Percentiles rank a stretch among this genome's conserved stretches.
Conservation (phyloP, 2,113 vertebrate species). For the Pantherophis guttatus region DNA sequence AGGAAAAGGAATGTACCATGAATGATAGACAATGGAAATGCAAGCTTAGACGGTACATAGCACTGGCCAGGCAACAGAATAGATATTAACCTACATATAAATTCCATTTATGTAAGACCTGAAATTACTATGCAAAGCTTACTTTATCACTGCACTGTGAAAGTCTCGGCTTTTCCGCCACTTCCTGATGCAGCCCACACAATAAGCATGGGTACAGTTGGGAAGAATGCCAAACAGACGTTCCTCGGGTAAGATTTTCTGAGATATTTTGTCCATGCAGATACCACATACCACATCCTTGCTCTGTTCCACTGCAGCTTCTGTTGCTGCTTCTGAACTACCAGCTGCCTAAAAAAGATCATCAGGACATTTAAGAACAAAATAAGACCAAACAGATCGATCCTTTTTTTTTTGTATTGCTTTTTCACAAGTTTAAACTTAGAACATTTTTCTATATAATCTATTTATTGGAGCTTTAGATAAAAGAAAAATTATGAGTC, state of each 20-base stretch:
- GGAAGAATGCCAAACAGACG: conserved; percentile 83
- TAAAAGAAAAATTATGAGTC: neutral
- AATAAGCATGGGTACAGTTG: conserved; percentile 83
- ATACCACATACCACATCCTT: conserved; percentile 81
- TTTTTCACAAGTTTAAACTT: neutral
- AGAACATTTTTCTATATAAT: neutral
- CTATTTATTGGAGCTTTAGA: neutral
- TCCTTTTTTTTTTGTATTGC: neutral
- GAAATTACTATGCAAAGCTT: conserved; percentile 16
- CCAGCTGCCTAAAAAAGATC: conserved; percentile 2
- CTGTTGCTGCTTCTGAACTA: neutral
- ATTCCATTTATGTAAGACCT: neutral
- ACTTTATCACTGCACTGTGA: conserved; percentile 76
- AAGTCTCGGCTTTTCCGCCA: conserved; percentile 81
- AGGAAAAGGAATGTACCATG: neutral
- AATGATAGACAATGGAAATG: neutral
- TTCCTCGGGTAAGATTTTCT: conserved; percentile 66
- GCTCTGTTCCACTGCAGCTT: conserved; percentile 63
- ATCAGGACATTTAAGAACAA: neutral
- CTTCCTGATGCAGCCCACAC: conserved; percentile 80
- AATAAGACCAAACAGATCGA: neutral
- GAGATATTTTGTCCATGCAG: conserved; percentile 91
- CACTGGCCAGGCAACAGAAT: neutral
- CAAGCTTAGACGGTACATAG: neutral
- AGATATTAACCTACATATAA: accelerated